phyloP scores from a whole-genome alignment of 2,113 vertebrate genomes.

The Trematomus loennbergii region DNA sequence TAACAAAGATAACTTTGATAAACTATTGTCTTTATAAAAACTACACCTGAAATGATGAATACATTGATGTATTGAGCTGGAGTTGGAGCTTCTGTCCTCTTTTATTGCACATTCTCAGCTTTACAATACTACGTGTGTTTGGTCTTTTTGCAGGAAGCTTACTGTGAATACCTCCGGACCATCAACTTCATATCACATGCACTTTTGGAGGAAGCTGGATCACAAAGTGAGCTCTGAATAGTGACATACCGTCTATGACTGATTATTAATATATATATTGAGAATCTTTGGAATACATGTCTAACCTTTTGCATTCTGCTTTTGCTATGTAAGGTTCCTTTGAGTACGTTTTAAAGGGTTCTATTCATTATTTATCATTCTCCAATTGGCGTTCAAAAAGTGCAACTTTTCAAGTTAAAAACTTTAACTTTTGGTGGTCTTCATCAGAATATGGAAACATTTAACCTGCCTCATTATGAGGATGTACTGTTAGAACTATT shows the following conservation, averaged over 20 bases:
- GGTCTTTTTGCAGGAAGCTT: conserved; percentile 88
- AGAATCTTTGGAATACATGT: background rate
- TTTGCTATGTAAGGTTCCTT: background rate
- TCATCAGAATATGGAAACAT: no score
- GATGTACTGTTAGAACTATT: no score
- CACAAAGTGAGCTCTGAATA: conserved; percentile 80
- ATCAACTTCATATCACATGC: conserved; percentile 90
- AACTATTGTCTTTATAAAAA: background rate
- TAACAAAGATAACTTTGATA: background rate
- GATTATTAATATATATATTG: background rate
- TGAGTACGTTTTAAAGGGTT: background rate
- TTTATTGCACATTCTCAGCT: background rate
- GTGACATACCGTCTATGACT: background rate
- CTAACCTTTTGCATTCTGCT: background rate
- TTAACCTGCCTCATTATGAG: no score
- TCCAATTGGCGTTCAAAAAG: no score
- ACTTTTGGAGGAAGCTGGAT: conserved; percentile 87
- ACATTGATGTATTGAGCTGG: background rate
- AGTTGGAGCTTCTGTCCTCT: background rate
- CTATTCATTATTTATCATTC: background rate
- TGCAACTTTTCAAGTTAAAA: no score
- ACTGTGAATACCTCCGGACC: conserved; percentile 90
- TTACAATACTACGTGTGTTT: conserved; percentile 30
- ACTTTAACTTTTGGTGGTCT: background rate
- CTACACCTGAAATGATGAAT: background rate